Evolutionary conservation across 2,797 vertebrate genomes (phyloP), one percentile per base, ranked within the genome.

Genomic region (Botia kubotai): DNA sequence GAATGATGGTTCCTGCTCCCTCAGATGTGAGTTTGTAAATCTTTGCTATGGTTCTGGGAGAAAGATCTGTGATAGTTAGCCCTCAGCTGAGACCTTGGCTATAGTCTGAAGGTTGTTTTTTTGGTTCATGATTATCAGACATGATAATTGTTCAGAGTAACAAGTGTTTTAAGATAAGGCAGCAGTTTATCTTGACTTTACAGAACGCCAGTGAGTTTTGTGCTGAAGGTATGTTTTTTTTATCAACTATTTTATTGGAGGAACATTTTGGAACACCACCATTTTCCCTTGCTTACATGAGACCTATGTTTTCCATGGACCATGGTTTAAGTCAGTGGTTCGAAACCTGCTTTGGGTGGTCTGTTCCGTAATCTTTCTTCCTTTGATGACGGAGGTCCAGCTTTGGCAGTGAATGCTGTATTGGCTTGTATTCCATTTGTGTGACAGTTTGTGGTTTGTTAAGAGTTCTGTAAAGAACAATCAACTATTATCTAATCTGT

Each of bases 341-440:
- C 7, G 17, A 75, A 75, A 26, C 43, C 60, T 75, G 48, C 1
- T 55, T 55, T 67, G 50, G 74, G 63, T 76, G 62, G 74, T 67
- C 63, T 33, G 67, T 58, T 67, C 2, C 23, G 7, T 66, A 23
- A 39, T 66, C 52, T 48, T 4, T 50, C 43, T 75, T 33, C 21
- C 10, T 63, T 65, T 52, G 46, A 63, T 63, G 33, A 46, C 52
- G 43, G 17, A 63, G 29, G 23, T 50, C n/a, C 12, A 75, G 39
- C 23, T 63, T 63, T 63, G 16, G 17, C 23, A 50, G 16, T 52
- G 43, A 53, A 50, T 21, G 46, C 7, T 8, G 13, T 52, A 36
- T 16, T 76, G 60, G 46, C 48, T 36, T 76, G 12, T 66, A 36
- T 53, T 76, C 1, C 4, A 72, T 53, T 53, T 53, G 52, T 16